Base-by-base conservation (phyloP, 2,797 vertebrate genomes). In the Alexandromys oeconomus region DNA sequence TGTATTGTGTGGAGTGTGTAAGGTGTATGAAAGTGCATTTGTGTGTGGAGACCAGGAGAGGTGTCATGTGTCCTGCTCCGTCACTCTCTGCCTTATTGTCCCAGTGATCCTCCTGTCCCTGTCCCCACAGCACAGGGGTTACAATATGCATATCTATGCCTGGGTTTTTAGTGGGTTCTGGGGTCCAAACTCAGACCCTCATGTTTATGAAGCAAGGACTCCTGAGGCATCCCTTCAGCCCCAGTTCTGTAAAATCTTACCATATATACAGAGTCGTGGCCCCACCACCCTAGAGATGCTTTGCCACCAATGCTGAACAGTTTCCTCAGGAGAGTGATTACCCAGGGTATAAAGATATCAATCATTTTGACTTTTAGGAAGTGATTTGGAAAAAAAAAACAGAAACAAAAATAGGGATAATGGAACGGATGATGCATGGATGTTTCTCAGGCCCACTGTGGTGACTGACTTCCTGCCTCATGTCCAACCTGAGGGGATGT, bases 311-410 rank as follows among this genome's bases (percentile, higher is more conserved):
- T 54, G 46, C 48, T 61, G 29, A 65, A 46, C 76, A 94, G 76
- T 94, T 94, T 92, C 80, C 81, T 95, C 88, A 87, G 91, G 84
- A 95, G 71, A 80, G 34, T 85, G 74, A 85, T 78, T 77, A 37
- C 79, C 54, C 40, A 3, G 51, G 21, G 63, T 51, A 40, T 59
- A 87, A 94, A 94, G 94, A 92, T 31, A 77, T 94, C 84, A 74
- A 27, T 96, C 92, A 94, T 85, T 87, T 87, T 96, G 94, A 96
- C 97, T 92, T 96, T 85, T 65, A 85, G 87, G 92, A 95, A 93
- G 67, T 89, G 93, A 92, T 92, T 80, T 93, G 80, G 65, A 51
- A 14, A 13, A n/a, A 31, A 69, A 85, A n/a, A 25, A 17, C 85
- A 92, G 71, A 59, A 71, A 48, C 25, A 80, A 86, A 85, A 37